phyloP scores from a whole-genome alignment of 1,140 invertebrate genomes.

The Pseudomyrmex pallidus region DNA sequence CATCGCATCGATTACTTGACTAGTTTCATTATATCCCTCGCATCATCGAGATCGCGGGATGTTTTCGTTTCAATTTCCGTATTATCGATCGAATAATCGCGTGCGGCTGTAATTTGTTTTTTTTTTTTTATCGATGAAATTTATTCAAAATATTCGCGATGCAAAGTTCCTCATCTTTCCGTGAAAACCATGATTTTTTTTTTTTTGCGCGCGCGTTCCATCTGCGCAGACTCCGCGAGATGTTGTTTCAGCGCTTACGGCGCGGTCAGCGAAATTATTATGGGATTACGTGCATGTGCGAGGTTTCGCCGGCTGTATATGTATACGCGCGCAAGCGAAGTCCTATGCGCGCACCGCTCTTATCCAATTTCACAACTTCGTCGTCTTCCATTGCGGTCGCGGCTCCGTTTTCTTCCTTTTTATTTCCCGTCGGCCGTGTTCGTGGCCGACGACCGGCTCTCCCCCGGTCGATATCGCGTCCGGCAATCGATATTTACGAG shows the following conservation, averaged over 20 bases:
- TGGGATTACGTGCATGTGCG: conserved; percentile 55
- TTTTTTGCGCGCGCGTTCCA: not conserved
- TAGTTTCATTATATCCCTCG: conserved; percentile 16
- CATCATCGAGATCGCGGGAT: not conserved
- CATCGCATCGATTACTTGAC: conserved; percentile 20
- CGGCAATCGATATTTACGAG: conserved; percentile 38
- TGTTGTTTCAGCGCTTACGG: conserved; percentile 16
- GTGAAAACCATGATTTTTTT: too few species aligned
- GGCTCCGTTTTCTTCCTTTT: conserved; percentile 9
- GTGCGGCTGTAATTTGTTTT: not conserved
- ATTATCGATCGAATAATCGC: not conserved
- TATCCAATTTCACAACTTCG: conserved; percentile 72
- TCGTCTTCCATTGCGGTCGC: conserved; percentile 41
- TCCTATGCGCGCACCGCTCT: conserved; percentile 63
- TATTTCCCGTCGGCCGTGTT: conserved; percentile 19
- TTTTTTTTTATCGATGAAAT: not conserved
- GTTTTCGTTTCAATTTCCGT: not conserved
- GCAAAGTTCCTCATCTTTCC: too few species aligned
- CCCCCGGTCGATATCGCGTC: not conserved
- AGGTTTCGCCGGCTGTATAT: conserved; percentile 63
- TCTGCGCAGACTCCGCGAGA: not conserved
- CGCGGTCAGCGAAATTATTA: conserved; percentile 46
- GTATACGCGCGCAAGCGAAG: conserved; percentile 59
- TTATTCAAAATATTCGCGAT: too few species aligned
- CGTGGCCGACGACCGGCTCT: conserved; percentile 19